Evolutionary conservation across 2,888 invertebrate genomes (phyloP), one percentile per base, ranked within the genome.

Genomic region (Zele albiditarsus): DNA sequence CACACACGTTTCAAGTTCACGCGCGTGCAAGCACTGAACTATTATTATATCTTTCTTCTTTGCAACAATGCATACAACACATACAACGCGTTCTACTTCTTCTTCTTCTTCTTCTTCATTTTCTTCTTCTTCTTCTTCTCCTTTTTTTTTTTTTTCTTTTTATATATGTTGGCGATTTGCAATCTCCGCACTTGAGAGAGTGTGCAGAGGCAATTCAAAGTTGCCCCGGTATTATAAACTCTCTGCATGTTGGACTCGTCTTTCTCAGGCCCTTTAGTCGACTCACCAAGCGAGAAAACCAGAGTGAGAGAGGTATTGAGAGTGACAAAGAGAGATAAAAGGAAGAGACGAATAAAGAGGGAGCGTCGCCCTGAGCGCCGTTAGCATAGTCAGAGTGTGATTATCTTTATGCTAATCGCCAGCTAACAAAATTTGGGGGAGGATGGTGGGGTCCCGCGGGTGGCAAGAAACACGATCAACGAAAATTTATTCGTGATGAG

Each of bases 351-450:
- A 71, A 67, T 42, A 72, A 33, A 70, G 60, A 70, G 60, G 71
- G 62, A 62, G 71, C 71, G 60, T 62, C 58, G 69, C 62, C 62
- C 62, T 71, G 71, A 71, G 60, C 71, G 71, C 62, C 62, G 71
- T 71, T 71, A 71, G 46, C 62, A 53, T 8, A 71, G 68, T 73
- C 73, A 77, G 70, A 73, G 76, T 53, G 75, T 70, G 78, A 77
- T 80, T 76, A 80, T 77, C 73, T 65, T 75, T 78, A 80, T 78
- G 79, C 78, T 78, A 77, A 79, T 79, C 58, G 75, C 63, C 49
- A 58, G 25, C 53, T 68, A 68, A 66, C 68, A 71, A 74, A 53
- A 74, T 63, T 77, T 63, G 68, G 71, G 60, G 71, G 20, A 20
- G 53, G 20, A 8, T n/a, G 20, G 6, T 20, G 8, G 53, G 53